phyloP scores from a whole-genome alignment of 2,113 vertebrate genomes.

The Neotragus moschatus region DNA sequence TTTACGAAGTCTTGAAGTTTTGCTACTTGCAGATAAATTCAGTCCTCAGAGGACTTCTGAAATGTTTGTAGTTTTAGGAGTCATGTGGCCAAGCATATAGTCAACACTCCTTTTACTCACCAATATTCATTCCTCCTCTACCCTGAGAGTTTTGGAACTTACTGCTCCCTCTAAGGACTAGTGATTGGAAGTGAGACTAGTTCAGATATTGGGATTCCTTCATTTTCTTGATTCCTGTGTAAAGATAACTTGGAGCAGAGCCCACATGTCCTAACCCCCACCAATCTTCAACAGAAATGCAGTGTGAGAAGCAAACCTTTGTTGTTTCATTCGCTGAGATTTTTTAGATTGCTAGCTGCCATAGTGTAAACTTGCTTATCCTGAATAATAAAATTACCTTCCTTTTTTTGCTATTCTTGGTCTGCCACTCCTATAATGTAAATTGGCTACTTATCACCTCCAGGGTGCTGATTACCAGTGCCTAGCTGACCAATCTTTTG shows the following conservation, averaged over 20 bases:
- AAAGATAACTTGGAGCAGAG: neutral
- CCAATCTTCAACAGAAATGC: neutral
- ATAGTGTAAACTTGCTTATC: neutral
- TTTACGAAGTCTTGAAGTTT: neutral
- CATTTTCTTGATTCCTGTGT: neutral
- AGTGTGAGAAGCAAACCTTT: neutral
- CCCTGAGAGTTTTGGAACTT: neutral
- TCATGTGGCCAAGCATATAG: neutral
- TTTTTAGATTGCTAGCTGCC: neutral
- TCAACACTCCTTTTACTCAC: neutral
- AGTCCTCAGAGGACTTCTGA: neutral
- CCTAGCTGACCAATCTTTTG: neutral
- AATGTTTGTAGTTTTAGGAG: neutral
- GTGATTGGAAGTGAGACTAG: neutral
- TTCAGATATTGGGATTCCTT: neutral
- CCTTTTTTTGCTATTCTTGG: neutral
- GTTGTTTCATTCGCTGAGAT: neutral
- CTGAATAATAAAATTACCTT: neutral
- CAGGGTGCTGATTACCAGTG: neutral
- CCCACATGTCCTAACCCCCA: neutral
- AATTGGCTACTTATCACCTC: neutral
- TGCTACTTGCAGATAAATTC: neutral
- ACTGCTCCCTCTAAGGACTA: neutral
- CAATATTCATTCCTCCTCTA: neutral
- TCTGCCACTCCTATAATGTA: neutral